These are phyloP conservation scores for Teleogryllus occipitalis DNA, from an alignment of 1,140 invertebrate species.

Conservation along the genomic window DNA sequence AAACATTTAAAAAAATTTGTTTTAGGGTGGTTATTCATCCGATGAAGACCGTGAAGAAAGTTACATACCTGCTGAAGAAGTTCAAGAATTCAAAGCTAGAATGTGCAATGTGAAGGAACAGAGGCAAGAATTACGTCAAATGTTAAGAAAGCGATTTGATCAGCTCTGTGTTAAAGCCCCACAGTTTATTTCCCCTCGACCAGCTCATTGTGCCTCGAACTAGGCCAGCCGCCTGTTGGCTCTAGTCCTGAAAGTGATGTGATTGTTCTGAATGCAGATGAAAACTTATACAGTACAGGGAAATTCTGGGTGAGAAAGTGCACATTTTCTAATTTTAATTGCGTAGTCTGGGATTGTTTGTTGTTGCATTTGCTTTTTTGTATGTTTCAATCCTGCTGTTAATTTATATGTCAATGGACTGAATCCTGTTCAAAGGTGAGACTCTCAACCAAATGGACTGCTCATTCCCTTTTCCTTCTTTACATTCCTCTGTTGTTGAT, in stretches of 20 bases:
- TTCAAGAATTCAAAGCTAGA: slow-evolving; percentile 68
- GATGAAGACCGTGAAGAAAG: slow-evolving; percentile 60
- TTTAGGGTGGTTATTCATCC: slow-evolving; percentile 52
- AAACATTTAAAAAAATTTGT: slow-evolving; percentile 20
- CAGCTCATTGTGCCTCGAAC: slow-evolving; percentile 19
- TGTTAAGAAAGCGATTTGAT: slow-evolving; percentile 69
- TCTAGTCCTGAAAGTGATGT: not conserved
- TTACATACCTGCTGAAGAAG: slow-evolving; percentile 81
- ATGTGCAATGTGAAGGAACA: slow-evolving; percentile 64
- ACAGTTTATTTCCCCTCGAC: not conserved
- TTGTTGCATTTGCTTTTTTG: not conserved
- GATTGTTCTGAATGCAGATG: not conserved
- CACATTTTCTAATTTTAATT: not conserved
- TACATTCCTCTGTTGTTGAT: not conserved
- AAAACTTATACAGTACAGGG: not conserved
- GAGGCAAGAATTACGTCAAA: slow-evolving; percentile 71
- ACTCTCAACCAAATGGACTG: not conserved
- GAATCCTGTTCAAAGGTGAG: not conserved
- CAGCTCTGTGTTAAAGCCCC: slow-evolving; percentile 47
- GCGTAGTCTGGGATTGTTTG: not conserved
- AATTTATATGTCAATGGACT: not conserved
- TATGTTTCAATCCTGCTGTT: not conserved
- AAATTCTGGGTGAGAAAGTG: not conserved
- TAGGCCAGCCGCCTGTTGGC: slow-evolving; percentile 7
- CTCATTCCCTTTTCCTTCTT: not conserved